A percentile compares a stretch with the other conserved stretches of the same genome.
Conservation (phyloP, 1,140 invertebrate species). For the Drosophila saltans region DNA sequence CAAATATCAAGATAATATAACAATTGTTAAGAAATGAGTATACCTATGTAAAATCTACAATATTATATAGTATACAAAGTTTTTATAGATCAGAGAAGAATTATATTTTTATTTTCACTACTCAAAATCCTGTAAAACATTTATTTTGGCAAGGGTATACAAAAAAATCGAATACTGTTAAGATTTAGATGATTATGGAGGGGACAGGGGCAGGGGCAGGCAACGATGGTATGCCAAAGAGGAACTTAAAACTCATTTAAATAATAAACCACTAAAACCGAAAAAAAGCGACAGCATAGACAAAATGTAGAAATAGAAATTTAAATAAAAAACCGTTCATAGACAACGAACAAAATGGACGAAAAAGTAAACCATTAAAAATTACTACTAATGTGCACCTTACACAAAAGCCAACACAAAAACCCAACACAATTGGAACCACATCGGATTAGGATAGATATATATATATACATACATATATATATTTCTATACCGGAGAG, state of each 20-base stretch:
- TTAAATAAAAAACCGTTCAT: constrained; percentile 73
- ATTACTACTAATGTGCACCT: constrained; percentile 82
- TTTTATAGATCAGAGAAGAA: too few relatives aligned
- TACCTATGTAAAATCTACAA: too few relatives aligned
- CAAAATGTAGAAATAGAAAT: constrained; percentile 26
- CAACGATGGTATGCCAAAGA: constrained; percentile 33
- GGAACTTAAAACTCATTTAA: constrained; percentile 61
- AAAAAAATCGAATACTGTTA: constrained; percentile 3
- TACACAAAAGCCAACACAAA: constrained; percentile 62
- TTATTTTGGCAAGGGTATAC: neutral
- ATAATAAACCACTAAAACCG: constrained; percentile 78
- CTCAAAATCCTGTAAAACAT: too few relatives aligned
- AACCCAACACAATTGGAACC: constrained; percentile 25
- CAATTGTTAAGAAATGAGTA: too few relatives aligned
- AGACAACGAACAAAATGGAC: constrained; percentile 66
- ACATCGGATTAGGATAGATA: constrained; percentile 29
- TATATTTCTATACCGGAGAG: neutral
- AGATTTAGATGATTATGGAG: neutral
- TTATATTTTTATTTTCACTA: too few relatives aligned
- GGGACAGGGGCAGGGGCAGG: neutral
- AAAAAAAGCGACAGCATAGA: constrained; percentile 56
- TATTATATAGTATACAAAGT: too few relatives aligned
- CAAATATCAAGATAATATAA: too few relatives aligned
- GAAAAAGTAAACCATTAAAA: constrained; percentile 80
- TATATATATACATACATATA: neutral